phyloP scores from a whole-genome alignment of 1,140 invertebrate species.

The Palaemon carinicauda region DNA sequence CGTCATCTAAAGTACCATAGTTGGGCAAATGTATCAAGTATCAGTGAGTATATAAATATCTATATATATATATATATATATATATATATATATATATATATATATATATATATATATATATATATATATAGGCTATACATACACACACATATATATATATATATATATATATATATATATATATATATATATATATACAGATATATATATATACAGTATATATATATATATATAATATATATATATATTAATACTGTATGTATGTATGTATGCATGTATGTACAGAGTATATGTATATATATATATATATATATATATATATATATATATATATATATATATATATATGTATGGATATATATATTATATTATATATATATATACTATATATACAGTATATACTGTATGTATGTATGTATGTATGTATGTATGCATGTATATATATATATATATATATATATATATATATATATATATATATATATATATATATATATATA shows the following conservation, averaged over 20 bases:
- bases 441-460: not conserved
- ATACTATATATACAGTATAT: not conserved
- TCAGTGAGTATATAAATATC: not conserved
- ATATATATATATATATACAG: not conserved
- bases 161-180: not conserved
- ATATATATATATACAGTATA: not conserved
- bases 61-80: not conserved
- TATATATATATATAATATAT: slow-evolving; percentile 15
- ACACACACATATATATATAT: not conserved
- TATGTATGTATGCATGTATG: not conserved
- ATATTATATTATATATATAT: not conserved
- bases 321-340: slow-evolving; percentile 28
- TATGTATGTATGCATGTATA: not conserved
- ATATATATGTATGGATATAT: not conserved
- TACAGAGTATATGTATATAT: not conserved
- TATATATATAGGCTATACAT: not conserved
- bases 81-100: slow-evolving; percentile 12
- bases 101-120: slow-evolving; percentile 28
- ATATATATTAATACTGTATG: not conserved
- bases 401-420: not conserved
- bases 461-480: no score
- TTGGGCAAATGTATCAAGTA: no score
- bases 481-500: no score
- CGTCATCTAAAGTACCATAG: no score
- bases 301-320: slow-evolving; percentile 3